Base-by-base conservation (phyloP, 1,140 invertebrate species). In the Coenobita brevimanus region DNA sequence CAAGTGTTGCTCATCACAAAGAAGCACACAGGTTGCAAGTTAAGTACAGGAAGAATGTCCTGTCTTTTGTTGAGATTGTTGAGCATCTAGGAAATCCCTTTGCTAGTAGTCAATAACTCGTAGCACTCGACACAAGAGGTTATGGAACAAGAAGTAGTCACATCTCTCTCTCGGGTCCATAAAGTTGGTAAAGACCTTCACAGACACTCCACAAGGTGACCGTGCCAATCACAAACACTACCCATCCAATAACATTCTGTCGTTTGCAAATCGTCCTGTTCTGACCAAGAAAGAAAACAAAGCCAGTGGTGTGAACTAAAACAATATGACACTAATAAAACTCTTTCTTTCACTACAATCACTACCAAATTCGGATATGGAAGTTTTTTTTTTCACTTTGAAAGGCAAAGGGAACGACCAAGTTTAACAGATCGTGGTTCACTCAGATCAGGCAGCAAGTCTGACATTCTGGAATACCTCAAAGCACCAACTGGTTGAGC, bases 271-370 rank as follows among this genome's bases (percentile, higher is more conserved):
- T 43, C 73, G 38, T 13, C 73, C 73, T 76, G 4, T 13, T 13
- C 6, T 15, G 15, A 6, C 30, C 73, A 76, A 76, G 38, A 36
- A 76, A 43, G 73, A 27, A 6, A 76, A 76, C 73, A 76, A 76
- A 76, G 30, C 73, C 10, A 43, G 36, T 43, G 30, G 73, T 76
- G 38, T 30, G 27, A 10, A 69, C 13, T 15, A 13, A 27, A 69
- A 69, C 10, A 69, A 69, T 10, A 69, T 69, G 30, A 38, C 73
- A 15, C 73, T 76, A 15, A 76, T 76, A 33, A 6, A 76, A 43
- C 73, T 76, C 73, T 76, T 76, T 38, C 73, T 76, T 13, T 76
- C 73, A 38, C 38, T 76, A 8, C 73, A 76, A 30, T 76, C 73
- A 38, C 15, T 8, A 76, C 73, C 73, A 38, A 38, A 76, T 76